A percentile compares a stretch with the other conserved stretches of the same genome.
phyloP scores from a whole-genome alignment of 2,797 vertebrate genomes.

The Sparidentex hasta region DNA sequence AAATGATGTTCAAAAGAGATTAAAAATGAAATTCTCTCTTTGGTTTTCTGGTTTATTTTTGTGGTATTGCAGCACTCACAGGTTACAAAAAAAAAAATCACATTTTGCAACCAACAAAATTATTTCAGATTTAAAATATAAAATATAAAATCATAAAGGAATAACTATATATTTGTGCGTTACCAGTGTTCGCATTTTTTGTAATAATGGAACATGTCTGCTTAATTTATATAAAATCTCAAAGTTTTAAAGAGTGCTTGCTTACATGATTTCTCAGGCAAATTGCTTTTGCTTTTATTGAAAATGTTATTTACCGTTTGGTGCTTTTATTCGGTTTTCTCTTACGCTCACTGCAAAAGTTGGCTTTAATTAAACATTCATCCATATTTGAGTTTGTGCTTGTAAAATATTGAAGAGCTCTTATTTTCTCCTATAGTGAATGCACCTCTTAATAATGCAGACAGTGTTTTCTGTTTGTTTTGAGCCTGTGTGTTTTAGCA shows the following conservation, averaged over 20 bases:
- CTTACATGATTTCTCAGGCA: neutral
- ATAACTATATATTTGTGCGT: neutral
- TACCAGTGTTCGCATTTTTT: neutral
- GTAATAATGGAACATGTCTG: neutral
- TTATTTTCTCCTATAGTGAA: conserved; percentile 81
- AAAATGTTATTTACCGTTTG: conserved; percentile 28
- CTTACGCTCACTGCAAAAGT: conserved; percentile 60
- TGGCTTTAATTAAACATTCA: conserved; percentile 84
- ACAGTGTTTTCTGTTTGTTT: conserved; percentile 86
- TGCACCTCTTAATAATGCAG: conserved; percentile 84
- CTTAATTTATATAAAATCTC: conserved; percentile 1
- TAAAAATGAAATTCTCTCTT: conserved; percentile 1
- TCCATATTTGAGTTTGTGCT: conserved; percentile 76
- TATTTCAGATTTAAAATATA: conserved; percentile 7
- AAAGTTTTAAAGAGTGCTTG: neutral
- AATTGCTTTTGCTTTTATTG: conserved; percentile 14
- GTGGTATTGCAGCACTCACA: neutral
- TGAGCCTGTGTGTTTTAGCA: conserved; percentile 82
- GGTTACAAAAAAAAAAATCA: neutral
- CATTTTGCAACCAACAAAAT: neutral
- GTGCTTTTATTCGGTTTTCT: conserved; percentile 50
- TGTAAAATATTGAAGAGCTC: conserved; percentile 86
- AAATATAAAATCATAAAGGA: neutral
- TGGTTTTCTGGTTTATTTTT: neutral
- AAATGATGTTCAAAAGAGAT: neutral